Percentiles rank a stretch among this genome's conserved stretches.
phyloP scores from a whole-genome alignment of 1,140 invertebrate genomes.

The Antheraea pernyi region DNA sequence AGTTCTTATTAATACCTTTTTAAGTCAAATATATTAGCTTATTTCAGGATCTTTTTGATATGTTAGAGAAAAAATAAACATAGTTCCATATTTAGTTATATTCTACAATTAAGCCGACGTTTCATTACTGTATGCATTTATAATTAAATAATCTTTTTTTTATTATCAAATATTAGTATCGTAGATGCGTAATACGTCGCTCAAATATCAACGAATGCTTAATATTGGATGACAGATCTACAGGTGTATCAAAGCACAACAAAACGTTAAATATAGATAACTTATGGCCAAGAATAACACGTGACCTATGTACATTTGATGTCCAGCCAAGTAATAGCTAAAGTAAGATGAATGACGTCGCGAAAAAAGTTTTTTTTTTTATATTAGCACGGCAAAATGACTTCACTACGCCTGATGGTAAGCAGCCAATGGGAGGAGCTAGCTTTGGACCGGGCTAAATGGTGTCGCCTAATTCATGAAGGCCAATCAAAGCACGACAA shows the following conservation, averaged over 20 bases:
- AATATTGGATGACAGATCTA: neutral
- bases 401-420: no score
- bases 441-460: no score
- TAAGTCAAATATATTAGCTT: no score
- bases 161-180: neutral
- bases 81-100: no score
- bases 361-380: no score
- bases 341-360: neutral
- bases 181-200: neutral
- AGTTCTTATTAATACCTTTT: no score
- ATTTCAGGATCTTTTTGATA: no score
- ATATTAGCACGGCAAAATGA: no score
- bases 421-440: no score
- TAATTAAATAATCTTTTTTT: neutral
- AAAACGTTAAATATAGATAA: conserved; percentile 2
- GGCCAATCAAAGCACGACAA: no score
- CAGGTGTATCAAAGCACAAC: neutral
- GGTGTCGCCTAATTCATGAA: no score
- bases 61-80: no score
- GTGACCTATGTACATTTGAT: neutral
- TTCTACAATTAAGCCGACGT: neutral
- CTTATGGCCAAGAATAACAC: conserved; percentile 2
- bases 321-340: neutral
- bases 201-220: neutral
- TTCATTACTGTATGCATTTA: neutral